These are phyloP conservation scores for Heterohyrax brucei DNA, from an alignment of 2,797 vertebrate genomes.

Conservation along the genomic window DNA sequence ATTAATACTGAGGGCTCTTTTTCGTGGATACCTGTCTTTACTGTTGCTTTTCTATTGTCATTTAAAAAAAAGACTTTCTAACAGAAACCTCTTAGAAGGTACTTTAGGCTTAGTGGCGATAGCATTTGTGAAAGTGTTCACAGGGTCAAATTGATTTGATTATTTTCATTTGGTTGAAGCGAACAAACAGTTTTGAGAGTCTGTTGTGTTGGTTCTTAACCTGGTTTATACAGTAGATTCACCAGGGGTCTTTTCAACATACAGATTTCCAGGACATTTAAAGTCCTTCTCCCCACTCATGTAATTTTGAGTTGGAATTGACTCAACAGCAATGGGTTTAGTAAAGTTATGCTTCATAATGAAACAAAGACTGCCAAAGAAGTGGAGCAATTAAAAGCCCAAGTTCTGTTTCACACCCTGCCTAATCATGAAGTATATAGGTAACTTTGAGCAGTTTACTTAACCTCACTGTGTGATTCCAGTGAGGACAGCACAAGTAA, in stretches of 20 bases:
- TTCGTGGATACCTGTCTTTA: slow-evolving; percentile 2
- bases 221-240: slow-evolving; percentile 59
- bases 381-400: background rate
- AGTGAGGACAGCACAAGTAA: background rate
- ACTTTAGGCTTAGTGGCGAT: slow-evolving; percentile 73
- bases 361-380: background rate
- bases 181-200: slow-evolving; percentile 72
- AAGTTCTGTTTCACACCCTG: slow-evolving; percentile 6
- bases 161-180: slow-evolving; percentile 79
- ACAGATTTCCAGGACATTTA: slow-evolving; percentile 56
- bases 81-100: slow-evolving; percentile 60
- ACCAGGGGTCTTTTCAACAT: slow-evolving; percentile 32
- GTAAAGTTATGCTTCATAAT: background rate
- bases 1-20: slow-evolving; percentile 40
- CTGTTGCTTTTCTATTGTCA: slow-evolving; percentile 69
- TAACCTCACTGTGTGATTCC: background rate
- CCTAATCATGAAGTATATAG: background rate
- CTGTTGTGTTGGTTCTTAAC: slow-evolving; percentile 61
- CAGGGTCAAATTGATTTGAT: slow-evolving; percentile 76
- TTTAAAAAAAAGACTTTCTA: slow-evolving; percentile 72
- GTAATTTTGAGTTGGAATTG: background rate
- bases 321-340: background rate
- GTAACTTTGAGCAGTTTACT: slow-evolving; percentile 6
- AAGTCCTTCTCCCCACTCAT: background rate
- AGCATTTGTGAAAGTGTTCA: slow-evolving; percentile 70